Base-by-base conservation (phyloP, 2,113 vertebrate genomes). In the Acanthochromis polyacanthus region DNA sequence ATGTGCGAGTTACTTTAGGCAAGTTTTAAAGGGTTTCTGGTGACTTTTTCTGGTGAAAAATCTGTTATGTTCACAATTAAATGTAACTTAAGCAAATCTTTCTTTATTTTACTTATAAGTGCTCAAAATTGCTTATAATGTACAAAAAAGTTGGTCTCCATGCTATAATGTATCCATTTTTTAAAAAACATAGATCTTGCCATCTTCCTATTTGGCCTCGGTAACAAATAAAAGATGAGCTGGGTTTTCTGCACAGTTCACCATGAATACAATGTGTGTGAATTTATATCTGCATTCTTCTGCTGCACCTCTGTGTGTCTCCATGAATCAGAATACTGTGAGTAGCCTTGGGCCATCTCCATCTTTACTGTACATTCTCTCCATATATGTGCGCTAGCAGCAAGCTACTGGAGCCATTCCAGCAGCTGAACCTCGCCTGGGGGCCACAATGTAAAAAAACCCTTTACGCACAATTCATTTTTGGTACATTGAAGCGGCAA, bases 281-380 rank as follows among this genome's bases (percentile, higher is more conserved):
- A 62, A 38, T 73, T 43, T 79, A 65, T 40, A 64, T 43, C 64
- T 36, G 38, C 14, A 8, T 51, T 45, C 36, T 9, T 38, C 45
- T 15, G 20, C 38, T 17, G 16, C 10, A 48, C 16, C n/a, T 32
- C 36, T 36, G 23, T 23, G 22, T 38, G 43, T 55, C 36, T 28
- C 32, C 10, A 57, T 71, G 79, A 85, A 69, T 71, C 65, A 78
- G 48, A 61, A 38, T 1, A 30, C 55, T 16, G 43, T 50, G 60
- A 68, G 38, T 40, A 71, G n/a, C 40, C 52, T 46, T 10, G 19
- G 14, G 60, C 22, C 32, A 32, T 71, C 56, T 56, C 43, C 40
- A 57, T 43, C 60, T 55, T 60, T 6, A 40, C 53, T 25, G 16
- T 48, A 64, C 46, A 52, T 30, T 60, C 15, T 32, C 52, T 52